Conservation (phyloP, 2,113 vertebrate species). For the Psilopsiagon aurifrons region DNA sequence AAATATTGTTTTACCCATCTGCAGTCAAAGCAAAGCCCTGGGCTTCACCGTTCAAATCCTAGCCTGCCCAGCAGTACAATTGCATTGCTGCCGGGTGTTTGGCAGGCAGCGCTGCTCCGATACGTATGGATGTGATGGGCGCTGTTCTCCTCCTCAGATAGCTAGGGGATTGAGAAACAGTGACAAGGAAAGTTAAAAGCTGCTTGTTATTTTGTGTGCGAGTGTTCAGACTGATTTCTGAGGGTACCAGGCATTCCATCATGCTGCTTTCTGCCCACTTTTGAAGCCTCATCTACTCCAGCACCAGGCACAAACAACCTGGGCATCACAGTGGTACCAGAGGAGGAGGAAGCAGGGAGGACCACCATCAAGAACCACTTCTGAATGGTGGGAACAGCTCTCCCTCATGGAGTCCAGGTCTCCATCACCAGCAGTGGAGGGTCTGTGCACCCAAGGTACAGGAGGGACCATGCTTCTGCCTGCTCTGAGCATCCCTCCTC, state of each 20-base stretch:
- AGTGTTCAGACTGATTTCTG: background rate
- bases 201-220: background rate
- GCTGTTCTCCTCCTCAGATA: background rate
- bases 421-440: background rate
- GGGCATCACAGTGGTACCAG: background rate
- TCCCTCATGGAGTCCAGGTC: background rate
- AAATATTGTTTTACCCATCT: constrained; percentile 28
- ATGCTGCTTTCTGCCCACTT: background rate
- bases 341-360: background rate
- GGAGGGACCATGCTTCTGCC: background rate
- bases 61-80: background rate
- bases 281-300: background rate
- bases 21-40: constrained; percentile 23
- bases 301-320: background rate
- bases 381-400: background rate
- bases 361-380: background rate
- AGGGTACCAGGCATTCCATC: background rate
- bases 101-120: background rate
- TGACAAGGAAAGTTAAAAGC: background rate
- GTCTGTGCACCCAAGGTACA: background rate
- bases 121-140: rapidly evolving
- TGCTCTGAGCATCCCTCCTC: background rate
- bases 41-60: background rate
- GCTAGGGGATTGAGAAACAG: background rate
- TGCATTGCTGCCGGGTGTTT: rapidly evolving